Base-by-base conservation (phyloP, 2,888 invertebrate species). In the Sisyra terminalis region DNA sequence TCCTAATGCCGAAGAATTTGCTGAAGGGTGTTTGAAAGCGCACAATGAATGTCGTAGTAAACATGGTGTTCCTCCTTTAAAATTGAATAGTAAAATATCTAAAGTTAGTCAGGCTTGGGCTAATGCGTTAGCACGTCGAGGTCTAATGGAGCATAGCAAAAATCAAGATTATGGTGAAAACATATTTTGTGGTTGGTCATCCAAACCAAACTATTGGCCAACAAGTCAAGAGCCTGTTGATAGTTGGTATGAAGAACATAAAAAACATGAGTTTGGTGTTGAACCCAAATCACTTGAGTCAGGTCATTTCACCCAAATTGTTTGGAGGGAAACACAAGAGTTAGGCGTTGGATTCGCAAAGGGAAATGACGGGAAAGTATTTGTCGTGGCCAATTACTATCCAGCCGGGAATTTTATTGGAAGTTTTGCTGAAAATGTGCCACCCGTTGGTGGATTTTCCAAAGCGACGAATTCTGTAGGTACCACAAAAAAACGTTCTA, bases 301-400 rank as follows among this genome's bases (percentile, higher is more conserved):
- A 40, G 80, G 80, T 47, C 70, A 71, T 57, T 75, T 82, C 52
- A 80, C 83, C 1, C 87, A 88, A 66, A 73, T 88, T 1, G 70
- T 88, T n/a, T 88, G 88, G 87, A 81, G 76, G 56, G 72, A 67
- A 29, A 78, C 78, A 3, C 72, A 64, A 49, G 78, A 83, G 54
- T 60, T 87, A 46, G 88, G 87, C 1, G 71, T 87, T 2, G 86
- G 80, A 1, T 75, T 73, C 53, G 81, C 84, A 3, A 77, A 66
- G 50, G 45, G 48, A 2, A 39, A 32, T 15, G 54, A 77, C 37
- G 87, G 83, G 18, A 79, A 75, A 59, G 68, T 78, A 46, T 81
- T 79, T 53, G 88, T 93, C 0, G 93, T 94, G 1, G 87, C 84
- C 18, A 84, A 89, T 59, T 94, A 94, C 57, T 73, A 72, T 55